phyloP scores from a whole-genome alignment of 2,888 invertebrate species.

The Muscina levida region DNA sequence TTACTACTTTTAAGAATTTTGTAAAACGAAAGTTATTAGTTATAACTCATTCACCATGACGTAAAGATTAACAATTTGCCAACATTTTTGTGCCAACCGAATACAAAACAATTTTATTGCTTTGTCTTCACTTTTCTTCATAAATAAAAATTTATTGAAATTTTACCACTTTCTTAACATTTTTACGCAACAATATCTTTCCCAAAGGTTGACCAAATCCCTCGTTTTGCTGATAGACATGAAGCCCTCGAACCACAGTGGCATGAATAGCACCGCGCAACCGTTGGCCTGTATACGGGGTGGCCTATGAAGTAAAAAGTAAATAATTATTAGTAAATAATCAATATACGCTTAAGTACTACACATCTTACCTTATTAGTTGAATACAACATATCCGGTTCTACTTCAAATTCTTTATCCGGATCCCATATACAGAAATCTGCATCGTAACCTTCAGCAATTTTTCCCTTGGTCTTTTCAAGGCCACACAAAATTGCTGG shows the following conservation, averaged over 20 bases:
- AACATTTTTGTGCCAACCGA: too few species aligned
- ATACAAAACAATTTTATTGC: too few species aligned
- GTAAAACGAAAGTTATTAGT: too few species aligned
- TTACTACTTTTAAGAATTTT: too few species aligned
- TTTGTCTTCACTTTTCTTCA: conserved; percentile 60
- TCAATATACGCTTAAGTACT: too few species aligned
- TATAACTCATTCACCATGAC: too few species aligned
- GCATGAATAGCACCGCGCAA: conserved; percentile 84
- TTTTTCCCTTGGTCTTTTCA: conserved; percentile 83
- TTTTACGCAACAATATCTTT: conserved; percentile 76
- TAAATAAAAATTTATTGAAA: conserved; percentile 75
- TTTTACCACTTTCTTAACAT: conserved; percentile 76
- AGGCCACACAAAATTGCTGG: conserved; percentile 85
- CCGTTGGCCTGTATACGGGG: conserved; percentile 84
- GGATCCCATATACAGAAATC: conserved; percentile 88
- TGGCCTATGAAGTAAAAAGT: conserved; percentile 81
- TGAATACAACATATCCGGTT: conserved; percentile 83
- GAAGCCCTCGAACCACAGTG: conserved; percentile 84
- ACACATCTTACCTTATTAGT: conserved; percentile 84
- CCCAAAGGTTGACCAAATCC: conserved; percentile 79
- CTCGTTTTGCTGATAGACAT: conserved; percentile 81
- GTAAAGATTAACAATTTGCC: too few species aligned
- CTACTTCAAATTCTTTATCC: conserved; percentile 82
- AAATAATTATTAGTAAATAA: background rate
- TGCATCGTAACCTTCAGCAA: conserved; percentile 84